Evolutionary conservation across 1,140 invertebrate species (phyloP), one percentile per base, ranked within the genome.

Genomic region (Stegodyphus dumicola): DNA sequence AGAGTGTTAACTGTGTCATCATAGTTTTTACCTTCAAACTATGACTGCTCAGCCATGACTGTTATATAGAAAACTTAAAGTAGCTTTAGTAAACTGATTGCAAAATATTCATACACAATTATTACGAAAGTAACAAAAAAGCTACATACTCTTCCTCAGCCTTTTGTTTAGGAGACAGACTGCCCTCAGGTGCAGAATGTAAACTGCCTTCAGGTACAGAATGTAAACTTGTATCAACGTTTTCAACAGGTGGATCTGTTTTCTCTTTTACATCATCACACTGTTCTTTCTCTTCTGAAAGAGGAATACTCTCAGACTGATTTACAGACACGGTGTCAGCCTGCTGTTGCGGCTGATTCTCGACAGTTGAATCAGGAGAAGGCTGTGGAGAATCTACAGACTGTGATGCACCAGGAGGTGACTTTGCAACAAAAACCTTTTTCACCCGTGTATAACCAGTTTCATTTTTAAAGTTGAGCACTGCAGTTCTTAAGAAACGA

Each of bases 401-500:
- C 33, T 74, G 52, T 18, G 78, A 13, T 13, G 52, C 54, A 33
- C 76, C 33, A 33, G 77, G 69, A 11, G 77, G 49, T 4, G 78
- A 69, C 17, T 53, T 67, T 77, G n/a, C 80, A 79, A 53, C 78
- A 85, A 33, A n/a, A 49, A n/a, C 60, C n/a, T 17, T 65, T 74
- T 77, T 87, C 17, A 81, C 60, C 75, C 49, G 13, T 52, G 78
- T 65, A 52, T 97, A 97, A 0, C 96, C 96, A 49, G 95, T 96
- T 89, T 96, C 95, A 90, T 97, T 98, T 86, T 95, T 95, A 90
- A 97, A 98, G 88, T 94, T 94, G 70, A 94, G 94, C 2, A 98
- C 96, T 11, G 95, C 94, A 88, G 94, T 96, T 53, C 97, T 92
- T 71, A 98, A 90, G 91, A 96, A 98, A 75, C 96, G 92, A 90